A percentile compares a stretch with the other conserved stretches of the same genome.
phyloP scores from a whole-genome alignment of 2,888 invertebrate species.

The Agonopterix subpropinquella region DNA sequence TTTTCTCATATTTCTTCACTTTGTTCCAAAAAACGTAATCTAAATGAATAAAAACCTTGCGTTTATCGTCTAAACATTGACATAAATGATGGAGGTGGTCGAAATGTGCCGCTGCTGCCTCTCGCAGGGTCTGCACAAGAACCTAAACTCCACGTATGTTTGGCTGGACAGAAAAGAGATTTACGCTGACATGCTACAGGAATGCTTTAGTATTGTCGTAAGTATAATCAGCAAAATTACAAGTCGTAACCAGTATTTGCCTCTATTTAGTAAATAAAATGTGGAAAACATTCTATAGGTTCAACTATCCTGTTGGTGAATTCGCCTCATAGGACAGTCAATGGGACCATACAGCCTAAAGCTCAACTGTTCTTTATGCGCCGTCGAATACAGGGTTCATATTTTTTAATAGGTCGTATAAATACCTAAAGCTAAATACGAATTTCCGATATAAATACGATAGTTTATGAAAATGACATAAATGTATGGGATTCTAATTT shows the following conservation, averaged over 20 bases:
- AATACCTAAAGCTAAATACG: neutral
- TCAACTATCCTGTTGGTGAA: neutral
- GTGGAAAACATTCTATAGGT: neutral
- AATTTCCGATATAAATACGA: too few species aligned
- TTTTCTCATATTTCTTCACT: too few species aligned
- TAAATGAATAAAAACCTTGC: too few species aligned
- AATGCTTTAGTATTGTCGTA: conserved; percentile 52
- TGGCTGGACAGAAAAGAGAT: conserved; percentile 41
- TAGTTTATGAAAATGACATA: too few species aligned
- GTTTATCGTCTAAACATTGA: neutral
- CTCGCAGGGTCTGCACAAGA: conserved; percentile 35
- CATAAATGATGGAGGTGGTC: conserved; percentile 21
- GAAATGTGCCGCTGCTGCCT: conserved; percentile 37
- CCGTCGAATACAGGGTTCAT: neutral
- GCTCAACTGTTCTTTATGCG: neutral
- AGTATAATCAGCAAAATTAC: conserved; percentile 16
- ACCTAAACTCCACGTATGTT: conserved; percentile 32
- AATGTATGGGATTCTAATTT: too few species aligned
- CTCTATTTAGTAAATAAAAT: neutral
- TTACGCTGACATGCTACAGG: conserved; percentile 49
- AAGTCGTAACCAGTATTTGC: neutral
- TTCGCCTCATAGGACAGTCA: neutral
- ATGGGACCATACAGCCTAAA: neutral
- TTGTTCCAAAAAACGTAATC: too few species aligned
- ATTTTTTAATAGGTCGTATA: neutral